Conservation (phyloP, 2,797 vertebrate genomes). For the Syncerus caffer region DNA sequence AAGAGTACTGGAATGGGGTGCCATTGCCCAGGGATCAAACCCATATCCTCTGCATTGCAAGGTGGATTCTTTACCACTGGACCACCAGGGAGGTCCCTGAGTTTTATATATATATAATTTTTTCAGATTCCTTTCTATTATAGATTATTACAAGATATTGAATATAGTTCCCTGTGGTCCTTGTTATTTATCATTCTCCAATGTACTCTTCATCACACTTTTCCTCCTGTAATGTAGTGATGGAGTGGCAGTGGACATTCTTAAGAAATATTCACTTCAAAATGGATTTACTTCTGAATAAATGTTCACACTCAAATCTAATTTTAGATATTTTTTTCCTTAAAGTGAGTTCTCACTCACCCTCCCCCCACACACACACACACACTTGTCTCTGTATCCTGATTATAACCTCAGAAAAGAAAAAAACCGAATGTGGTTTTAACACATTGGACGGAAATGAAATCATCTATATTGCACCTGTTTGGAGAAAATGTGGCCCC, state of each 20-base stretch:
- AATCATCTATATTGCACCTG: neutral
- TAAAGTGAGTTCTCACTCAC: neutral
- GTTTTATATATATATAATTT: neutral
- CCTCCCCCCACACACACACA: neutral
- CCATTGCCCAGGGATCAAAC: neutral
- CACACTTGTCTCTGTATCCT: neutral
- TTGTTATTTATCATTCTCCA: neutral
- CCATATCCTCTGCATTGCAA: neutral
- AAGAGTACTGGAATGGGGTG: no score
- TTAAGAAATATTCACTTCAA: slow-evolving; percentile 8
- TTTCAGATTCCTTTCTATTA: neutral
- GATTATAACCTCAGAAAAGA: slow-evolving; percentile 32
- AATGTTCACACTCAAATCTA: neutral
- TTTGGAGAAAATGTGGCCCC: neutral
- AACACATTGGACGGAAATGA: neutral
- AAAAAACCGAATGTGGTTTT: neutral
- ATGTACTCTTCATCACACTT: neutral
- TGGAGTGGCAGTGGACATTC: neutral
- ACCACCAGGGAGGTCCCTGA: neutral
- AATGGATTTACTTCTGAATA: slow-evolving; percentile 2
- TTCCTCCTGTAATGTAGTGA: neutral
- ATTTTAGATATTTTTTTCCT: neutral
- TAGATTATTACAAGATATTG: neutral
- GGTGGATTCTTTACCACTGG: neutral
- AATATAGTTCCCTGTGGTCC: neutral